Conservation (phyloP, 1,140 invertebrate genomes). For the Archivesica marissinica region DNA sequence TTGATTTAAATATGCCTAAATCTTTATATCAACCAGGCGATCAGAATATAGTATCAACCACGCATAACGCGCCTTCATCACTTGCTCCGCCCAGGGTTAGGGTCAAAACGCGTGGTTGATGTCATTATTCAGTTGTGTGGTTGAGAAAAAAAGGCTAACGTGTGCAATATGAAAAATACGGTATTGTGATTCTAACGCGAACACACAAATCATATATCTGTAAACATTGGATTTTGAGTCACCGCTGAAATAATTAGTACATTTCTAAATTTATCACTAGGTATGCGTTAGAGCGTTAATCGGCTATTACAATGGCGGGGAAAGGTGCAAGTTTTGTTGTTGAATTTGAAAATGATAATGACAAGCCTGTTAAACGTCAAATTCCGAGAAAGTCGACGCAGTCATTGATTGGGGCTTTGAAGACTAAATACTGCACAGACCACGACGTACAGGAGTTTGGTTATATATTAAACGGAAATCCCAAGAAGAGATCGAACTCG, state of each 20-base stretch:
- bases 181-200: too few relatives aligned
- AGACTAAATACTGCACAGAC: constrained; percentile 29
- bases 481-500: neutral
- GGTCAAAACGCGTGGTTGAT: too few relatives aligned
- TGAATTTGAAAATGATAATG: neutral
- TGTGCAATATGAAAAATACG: too few relatives aligned
- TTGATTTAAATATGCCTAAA: too few relatives aligned
- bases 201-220: neutral
- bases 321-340: constrained; percentile 2
- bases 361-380: neutral
- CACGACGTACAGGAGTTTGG: neutral
- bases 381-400: neutral
- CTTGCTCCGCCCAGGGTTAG: too few relatives aligned
- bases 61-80: too few relatives aligned
- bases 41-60: too few relatives aligned
- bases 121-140: too few relatives aligned
- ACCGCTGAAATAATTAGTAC: neutral
- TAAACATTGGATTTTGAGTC: neutral
- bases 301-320: neutral
- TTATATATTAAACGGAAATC: neutral
- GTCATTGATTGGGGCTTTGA: neutral
- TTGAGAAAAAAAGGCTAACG: too few relatives aligned
- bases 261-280: neutral
- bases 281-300: neutral
- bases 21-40: too few relatives aligned